phyloP scores from a whole-genome alignment of 2,797 vertebrate species.

The Arremon brunneinucha region DNA sequence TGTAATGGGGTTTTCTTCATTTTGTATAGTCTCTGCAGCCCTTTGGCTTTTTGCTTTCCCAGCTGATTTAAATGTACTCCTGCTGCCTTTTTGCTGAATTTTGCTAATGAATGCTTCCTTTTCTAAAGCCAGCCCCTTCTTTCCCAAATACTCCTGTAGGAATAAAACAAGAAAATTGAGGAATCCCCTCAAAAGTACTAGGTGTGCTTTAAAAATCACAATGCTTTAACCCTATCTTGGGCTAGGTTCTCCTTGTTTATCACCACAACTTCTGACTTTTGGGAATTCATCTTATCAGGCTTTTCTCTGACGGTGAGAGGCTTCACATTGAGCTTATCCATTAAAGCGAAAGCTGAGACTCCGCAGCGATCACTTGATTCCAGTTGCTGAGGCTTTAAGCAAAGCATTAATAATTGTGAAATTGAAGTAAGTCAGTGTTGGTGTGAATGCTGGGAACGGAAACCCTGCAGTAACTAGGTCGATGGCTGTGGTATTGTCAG shows the following conservation, averaged over 20 bases:
- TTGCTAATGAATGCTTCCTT: not conserved
- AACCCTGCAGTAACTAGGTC: not conserved
- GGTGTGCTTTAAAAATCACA: not conserved
- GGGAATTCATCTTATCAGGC: not conserved
- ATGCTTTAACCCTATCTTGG: not conserved
- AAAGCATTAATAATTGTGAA: not conserved
- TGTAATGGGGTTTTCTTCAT: not conserved
- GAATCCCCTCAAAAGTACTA: not conserved
- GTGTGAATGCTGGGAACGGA: slow-evolving; percentile 12
- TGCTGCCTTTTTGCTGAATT: not conserved
- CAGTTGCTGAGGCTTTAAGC: not conserved
- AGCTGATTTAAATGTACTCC: not conserved
- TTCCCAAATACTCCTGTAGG: not conserved
- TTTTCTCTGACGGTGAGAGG: not conserved
- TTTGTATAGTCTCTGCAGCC: not conserved
- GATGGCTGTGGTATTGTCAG: not conserved
- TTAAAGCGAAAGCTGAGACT: slow-evolving; percentile 10
- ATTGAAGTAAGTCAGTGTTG: not conserved
- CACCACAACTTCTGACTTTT: not conserved
- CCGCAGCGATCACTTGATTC: not conserved
- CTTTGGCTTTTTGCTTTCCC: not conserved
- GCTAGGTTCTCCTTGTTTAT: not conserved
- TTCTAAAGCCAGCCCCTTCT: not conserved
- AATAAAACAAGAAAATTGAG: not conserved
- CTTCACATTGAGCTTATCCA: not conserved